Evolutionary conservation across 2,797 vertebrate genomes (phyloP), one percentile per base, ranked within the genome.

Genomic region (Sardinella longiceps): DNA sequence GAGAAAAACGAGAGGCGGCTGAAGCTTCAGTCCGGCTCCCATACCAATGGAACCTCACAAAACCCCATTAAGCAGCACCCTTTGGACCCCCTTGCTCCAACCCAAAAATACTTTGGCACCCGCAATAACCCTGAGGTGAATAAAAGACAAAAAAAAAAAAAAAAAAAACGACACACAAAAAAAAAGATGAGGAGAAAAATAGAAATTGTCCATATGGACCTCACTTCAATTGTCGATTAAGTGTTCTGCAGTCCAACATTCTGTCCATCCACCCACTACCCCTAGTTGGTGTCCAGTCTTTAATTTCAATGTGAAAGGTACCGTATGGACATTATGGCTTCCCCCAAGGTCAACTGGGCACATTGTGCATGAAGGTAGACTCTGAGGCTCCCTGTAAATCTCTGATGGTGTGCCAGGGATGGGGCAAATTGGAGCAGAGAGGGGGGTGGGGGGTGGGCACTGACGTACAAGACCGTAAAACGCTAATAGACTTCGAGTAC

Each of bases 391-490:
- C 88, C 14, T 48, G 86, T 2, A 51, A 2, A 5, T 56, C 23
- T 63, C 74, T 53, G 2, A 60, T 80, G 82, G 48, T 46, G 50
- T 80, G 91, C 90, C 91, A 92, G 81, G 86, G 85, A 77, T 86
- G 80, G 85, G 86, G 90, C 88, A 90, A 88, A 90, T 84, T 83
- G 90, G 92, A 92, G 92, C 85, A 91, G 88, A 58, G 74, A 45
- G 51, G 23, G 60, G 20, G 37, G 30, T 48, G 46, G 43, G 43
- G 37, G 80, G 12, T 25, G 91, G 91, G 85, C 90, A 91, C 89
- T 91, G 91, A 92, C 86, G 87, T 90, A 91, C 83, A 5, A 91
- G 84, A 87, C 87, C 89, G 88, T 25, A 90, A 39, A 77, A 88
- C 87, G 88, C 87, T 84, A 86, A 91, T 88, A 89, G 87, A 90